Evolutionary conservation across 2,888 invertebrate genomes (phyloP).

Genomic region (Cephonodes hylas): DNA sequence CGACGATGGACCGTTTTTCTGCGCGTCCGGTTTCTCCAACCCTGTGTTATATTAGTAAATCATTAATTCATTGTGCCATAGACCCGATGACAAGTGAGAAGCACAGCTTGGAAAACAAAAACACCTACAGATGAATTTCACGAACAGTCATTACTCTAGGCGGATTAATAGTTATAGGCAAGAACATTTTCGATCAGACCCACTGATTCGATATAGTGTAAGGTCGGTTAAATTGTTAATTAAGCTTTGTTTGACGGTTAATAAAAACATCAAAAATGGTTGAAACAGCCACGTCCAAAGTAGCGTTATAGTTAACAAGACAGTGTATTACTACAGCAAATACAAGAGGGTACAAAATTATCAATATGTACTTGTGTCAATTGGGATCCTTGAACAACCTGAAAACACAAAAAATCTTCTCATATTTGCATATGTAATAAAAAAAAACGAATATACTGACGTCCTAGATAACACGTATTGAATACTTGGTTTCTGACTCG

Average conservation of each 20-base stretch:
- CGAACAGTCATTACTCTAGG: not conserved
- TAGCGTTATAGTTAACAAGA: slow-evolving; percentile 40
- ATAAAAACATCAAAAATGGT: slow-evolving; percentile 21
- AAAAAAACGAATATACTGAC: not conserved
- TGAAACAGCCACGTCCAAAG: slow-evolving; percentile 45
- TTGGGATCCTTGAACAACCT: slow-evolving; percentile 71
- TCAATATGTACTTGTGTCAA: slow-evolving; percentile 72
- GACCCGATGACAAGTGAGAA: not conserved
- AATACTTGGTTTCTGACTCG: not conserved
- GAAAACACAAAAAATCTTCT: slow-evolving; percentile 53
- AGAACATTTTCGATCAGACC: not conserved
- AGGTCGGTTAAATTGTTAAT: slow-evolving; percentile 7
- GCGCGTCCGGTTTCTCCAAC: slow-evolving; percentile 64
- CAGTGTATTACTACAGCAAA: slow-evolving; percentile 25
- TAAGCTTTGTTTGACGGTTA: slow-evolving; percentile 3
- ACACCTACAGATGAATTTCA: not conserved
- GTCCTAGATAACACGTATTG: not conserved
- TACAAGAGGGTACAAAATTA: slow-evolving; percentile 37
- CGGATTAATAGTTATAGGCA: not conserved
- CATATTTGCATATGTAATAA: slow-evolving; percentile 21
- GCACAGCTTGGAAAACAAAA: not conserved
- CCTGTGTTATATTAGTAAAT: slow-evolving; percentile 65
- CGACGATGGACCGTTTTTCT: slow-evolving; percentile 63
- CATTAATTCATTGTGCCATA: slow-evolving; percentile 43
- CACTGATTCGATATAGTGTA: not conserved